These are phyloP conservation scores for Musca vetustissima DNA, from an alignment of 1,140 invertebrate species.

Conservation along the genomic window DNA sequence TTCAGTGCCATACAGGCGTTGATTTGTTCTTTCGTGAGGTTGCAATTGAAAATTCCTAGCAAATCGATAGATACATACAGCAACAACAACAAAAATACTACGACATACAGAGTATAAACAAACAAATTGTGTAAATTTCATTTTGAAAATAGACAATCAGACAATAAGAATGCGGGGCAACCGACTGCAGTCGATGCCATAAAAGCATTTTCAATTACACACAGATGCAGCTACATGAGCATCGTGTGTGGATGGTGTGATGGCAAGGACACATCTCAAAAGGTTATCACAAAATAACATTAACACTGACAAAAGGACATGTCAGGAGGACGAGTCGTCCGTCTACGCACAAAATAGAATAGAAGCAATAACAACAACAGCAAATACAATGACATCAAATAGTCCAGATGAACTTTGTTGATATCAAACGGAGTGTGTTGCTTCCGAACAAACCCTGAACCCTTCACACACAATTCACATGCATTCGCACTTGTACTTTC, in stretches of 20 bases:
- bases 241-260: too few species aligned
- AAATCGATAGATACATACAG: background rate
- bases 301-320: conserved; percentile 12
- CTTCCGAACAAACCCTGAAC: background rate
- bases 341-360: too few species aligned
- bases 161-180: too few species aligned
- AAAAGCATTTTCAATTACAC: conserved; percentile 17
- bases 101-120: background rate
- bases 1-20: too few species aligned
- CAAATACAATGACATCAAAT: too few species aligned
- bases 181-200: conserved; percentile 1
- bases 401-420: background rate
- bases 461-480: background rate
- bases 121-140: conserved; percentile 12
- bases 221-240: background rate
- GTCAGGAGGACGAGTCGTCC: background rate
- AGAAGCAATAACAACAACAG: background rate
- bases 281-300: conserved; percentile 21
- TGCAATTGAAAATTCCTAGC: background rate
- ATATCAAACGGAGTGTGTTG: background rate
- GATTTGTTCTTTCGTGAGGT: background rate
- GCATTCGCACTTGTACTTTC: too few species aligned
- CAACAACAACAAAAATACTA: too few species aligned
- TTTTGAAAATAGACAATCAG: background rate
- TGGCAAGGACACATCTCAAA: background rate